Base-by-base conservation (phyloP, 2,113 vertebrate genomes). In the Heloderma charlesbogerti region DNA sequence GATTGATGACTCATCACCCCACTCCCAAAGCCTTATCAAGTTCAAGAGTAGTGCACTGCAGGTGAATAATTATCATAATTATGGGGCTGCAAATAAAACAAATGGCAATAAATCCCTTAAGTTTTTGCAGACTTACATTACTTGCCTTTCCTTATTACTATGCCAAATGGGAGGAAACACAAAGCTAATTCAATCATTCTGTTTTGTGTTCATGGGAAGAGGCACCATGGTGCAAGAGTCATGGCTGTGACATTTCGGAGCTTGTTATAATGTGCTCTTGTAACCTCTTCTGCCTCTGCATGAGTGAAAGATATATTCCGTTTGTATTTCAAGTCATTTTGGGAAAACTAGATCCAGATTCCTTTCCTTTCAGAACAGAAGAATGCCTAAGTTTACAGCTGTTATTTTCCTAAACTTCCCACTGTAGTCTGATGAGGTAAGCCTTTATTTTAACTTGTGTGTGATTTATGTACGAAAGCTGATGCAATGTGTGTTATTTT, bases 341-440 rank as follows among this genome's bases (percentile, higher is more conserved):
- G 89, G 83, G 6, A 77, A 92, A 91, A 92, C 37, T 75, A 84
- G 31, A 91, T 13, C 8, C 8, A 37, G 57, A 13, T 71, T 93
- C 88, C 0, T 16, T 90, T 69, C 63, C 84, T 95, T 92, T 89
- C 25, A 80, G 60, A 92, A 29, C 83, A 91, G 60, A 91, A 71
- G 66, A 91, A 71, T n/a, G 13, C 45, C 88, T 84, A 92, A 60
- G 84, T 71, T 91, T 94, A 91, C 0, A 0, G 81, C 31, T 90
- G 87, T 86, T 48, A 86, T 94, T 95, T 95, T 60, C 83, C 84
- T 91, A 87, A 89, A 87, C 86, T 94, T 92, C 87, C 91, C 77
- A 91, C 77, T 88, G 74, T 92, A 71, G 10, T 94, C 63, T 69
- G 66, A 0, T 92, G 92, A 95, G 82, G 79, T 92, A 88, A 91